Evolutionary conservation across 2,797 vertebrate genomes (phyloP).

Genomic region (Caiman crocodilus): DNA sequence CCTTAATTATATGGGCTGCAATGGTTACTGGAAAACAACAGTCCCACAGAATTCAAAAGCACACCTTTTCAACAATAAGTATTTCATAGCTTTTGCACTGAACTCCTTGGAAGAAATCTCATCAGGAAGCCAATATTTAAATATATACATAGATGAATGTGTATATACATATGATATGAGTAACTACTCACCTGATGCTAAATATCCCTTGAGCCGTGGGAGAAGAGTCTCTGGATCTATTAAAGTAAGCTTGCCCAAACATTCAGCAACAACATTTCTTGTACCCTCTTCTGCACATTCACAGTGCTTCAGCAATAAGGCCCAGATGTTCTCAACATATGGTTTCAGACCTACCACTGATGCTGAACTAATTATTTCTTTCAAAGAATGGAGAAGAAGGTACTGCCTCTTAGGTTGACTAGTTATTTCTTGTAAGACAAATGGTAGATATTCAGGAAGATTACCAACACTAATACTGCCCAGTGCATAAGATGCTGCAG

Average conservation of each 20-base stretch:
- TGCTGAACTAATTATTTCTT: conserved; percentile 98
- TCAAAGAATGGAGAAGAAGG: conserved; percentile 97
- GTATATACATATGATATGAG: background rate
- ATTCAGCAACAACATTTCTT: conserved; percentile 97
- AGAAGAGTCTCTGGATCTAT: conserved; percentile 97
- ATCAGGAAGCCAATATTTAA: background rate
- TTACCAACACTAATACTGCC: conserved; percentile 98
- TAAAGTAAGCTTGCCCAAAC: conserved; percentile 95
- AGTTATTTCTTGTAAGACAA: conserved; percentile 98
- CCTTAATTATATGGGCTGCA: background rate
- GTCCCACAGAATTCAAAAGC: background rate
- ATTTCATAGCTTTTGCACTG: background rate
- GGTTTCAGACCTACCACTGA: conserved; percentile 94
- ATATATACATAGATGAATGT: background rate
- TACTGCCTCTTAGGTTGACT: conserved; percentile 97
- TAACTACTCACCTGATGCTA: conserved; percentile 89
- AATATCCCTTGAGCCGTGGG: conserved; percentile 96
- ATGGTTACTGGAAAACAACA: background rate
- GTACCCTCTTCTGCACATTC: conserved; percentile 99
- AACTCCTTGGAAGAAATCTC: background rate
- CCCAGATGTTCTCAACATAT: conserved; percentile 97
- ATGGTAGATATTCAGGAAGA: conserved; percentile 97
- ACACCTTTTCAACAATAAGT: background rate
- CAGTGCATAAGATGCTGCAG: conserved; percentile 95
- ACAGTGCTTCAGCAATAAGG: conserved; percentile 95